Conservation (phyloP, 2,113 vertebrate species). For the Acrocephalus arundinaceus region DNA sequence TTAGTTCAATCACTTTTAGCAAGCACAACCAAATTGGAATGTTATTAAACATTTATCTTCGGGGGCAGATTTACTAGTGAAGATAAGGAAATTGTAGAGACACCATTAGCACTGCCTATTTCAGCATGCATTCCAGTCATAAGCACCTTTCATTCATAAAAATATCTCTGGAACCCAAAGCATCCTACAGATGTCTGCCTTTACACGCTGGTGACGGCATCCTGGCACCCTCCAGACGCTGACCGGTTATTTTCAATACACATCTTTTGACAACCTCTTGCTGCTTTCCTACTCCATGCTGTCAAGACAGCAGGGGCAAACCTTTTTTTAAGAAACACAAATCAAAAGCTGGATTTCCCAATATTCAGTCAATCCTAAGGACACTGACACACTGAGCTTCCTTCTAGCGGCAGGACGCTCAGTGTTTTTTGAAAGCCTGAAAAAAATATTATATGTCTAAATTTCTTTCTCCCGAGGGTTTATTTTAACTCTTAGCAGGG, state of each 20-base stretch:
- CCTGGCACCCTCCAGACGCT: background rate
- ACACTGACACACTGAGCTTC: background rate
- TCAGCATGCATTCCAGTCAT: constrained; percentile 14
- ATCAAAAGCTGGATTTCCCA: background rate
- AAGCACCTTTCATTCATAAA: constrained; percentile 62
- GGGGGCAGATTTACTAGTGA: background rate
- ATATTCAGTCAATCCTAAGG: background rate
- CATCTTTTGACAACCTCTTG: background rate
- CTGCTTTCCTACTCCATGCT: background rate
- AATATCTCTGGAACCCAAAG: constrained; percentile 50
- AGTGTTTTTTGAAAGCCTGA: background rate
- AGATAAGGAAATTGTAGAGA: constrained; percentile 11
- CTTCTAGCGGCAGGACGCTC: background rate
- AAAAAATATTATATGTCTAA: background rate
- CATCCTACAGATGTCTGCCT: constrained; percentile 35
- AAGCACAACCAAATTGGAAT: constrained; percentile 12
- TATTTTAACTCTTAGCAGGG: background rate
- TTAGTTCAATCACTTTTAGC: constrained; percentile 31
- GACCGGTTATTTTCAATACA: background rate
- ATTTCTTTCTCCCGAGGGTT: background rate
- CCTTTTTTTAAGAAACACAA: background rate
- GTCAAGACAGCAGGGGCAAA: background rate
- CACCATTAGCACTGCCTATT: background rate
- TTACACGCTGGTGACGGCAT: background rate
- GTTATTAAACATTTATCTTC: constrained; percentile 45